Percentiles rank a stretch among this genome's conserved stretches.
Conservation (phyloP, 1,140 invertebrate genomes). For the Maconellicoccus hirsutus region DNA sequence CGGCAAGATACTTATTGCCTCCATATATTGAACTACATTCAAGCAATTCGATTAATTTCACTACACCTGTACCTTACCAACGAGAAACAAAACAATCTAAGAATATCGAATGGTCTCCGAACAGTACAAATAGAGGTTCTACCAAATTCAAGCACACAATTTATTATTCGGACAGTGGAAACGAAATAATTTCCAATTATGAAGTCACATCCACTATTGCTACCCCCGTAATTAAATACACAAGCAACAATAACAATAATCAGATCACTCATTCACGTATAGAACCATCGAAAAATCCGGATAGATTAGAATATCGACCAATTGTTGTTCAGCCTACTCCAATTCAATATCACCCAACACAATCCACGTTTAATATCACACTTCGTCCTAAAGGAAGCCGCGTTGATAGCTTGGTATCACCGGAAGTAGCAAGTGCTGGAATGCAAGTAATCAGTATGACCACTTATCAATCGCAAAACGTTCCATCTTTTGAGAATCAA, state of each 20-base stretch:
- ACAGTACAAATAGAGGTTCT: not conserved
- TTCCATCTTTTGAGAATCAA: not conserved
- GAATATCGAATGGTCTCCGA: not conserved
- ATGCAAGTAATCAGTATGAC: not conserved
- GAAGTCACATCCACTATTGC: not conserved
- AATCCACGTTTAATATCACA: not conserved
- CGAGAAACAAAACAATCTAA: constrained; percentile 14
- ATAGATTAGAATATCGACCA: not conserved
- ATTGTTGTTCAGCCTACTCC: not conserved
- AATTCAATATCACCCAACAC: not conserved
- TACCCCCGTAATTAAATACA: not conserved
- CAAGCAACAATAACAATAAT: not conserved
- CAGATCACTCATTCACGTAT: not conserved
- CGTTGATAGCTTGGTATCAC: not conserved
- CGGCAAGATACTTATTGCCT: constrained; percentile 24
- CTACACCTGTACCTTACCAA: not conserved
- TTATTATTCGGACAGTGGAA: not conserved
- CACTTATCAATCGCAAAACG: not conserved
- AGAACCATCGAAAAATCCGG: not conserved
- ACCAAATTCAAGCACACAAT: not conserved
- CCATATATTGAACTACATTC: constrained; percentile 7
- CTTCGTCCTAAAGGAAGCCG: not conserved
- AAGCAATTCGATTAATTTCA: not conserved
- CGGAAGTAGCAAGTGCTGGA: not conserved
- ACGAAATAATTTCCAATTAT: not conserved